A percentile compares a stretch with the other conserved stretches of the same genome.
phyloP scores from a whole-genome alignment of 2,113 vertebrate genomes.

The Erythrocercus mccallii region DNA sequence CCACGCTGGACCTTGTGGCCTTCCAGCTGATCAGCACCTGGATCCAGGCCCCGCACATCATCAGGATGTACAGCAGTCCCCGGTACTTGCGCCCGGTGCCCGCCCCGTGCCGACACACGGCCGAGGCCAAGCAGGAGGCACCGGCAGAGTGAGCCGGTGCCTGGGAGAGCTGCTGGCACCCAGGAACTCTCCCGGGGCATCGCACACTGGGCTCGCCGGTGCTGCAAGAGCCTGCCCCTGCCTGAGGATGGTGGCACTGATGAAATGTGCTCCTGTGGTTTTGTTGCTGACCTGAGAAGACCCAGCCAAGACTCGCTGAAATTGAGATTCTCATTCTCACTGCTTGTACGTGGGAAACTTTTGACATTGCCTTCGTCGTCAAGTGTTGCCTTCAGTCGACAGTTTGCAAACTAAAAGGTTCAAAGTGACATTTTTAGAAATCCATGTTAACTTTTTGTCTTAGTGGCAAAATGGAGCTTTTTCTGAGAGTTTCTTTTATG shows the following conservation, averaged over 20 bases:
- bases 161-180: accelerated
- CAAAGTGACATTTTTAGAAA: neutral
- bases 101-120: accelerated
- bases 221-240: accelerated
- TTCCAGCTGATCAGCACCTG: constrained; percentile 77
- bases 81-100: constrained; percentile 30
- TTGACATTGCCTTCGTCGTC: neutral
- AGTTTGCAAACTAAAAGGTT: neutral
- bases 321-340: neutral
- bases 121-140: neutral
- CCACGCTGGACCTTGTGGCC: constrained; percentile 65
- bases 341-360: neutral
- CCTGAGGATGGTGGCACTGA: neutral
- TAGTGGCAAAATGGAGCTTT: neutral
- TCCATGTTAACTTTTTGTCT: neutral
- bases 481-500: neutral
- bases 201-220: accelerated
- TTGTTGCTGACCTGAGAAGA: neutral
- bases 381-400: accelerated
- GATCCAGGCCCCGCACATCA: constrained; percentile 76
- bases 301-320: neutral
- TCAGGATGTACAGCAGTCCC: constrained; percentile 69
- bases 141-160: neutral
- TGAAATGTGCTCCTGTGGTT: neutral
- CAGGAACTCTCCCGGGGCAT: accelerated